phyloP scores from a whole-genome alignment of 1,140 invertebrate genomes.

The Augochlora pura region DNA sequence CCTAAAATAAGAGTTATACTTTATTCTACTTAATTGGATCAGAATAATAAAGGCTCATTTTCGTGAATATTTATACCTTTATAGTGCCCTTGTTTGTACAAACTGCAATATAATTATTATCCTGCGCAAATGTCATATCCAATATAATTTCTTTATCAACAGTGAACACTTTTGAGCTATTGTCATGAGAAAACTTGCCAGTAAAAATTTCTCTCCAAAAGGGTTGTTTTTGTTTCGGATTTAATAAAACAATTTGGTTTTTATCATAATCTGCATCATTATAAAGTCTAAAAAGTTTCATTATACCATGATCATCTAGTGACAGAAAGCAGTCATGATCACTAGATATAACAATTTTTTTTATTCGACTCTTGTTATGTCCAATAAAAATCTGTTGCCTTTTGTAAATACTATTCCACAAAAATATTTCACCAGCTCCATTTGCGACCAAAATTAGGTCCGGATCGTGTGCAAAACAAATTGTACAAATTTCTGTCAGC shows the following conservation, averaged over 20 bases:
- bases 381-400: constrained; percentile 67
- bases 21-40: constrained; percentile 2
- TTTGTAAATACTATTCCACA: constrained; percentile 69
- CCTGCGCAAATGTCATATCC: constrained; percentile 69
- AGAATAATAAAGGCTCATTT: neutral
- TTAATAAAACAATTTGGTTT: constrained; percentile 35
- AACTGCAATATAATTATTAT: constrained; percentile 68
- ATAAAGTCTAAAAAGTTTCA: constrained; percentile 72
- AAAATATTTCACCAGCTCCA: constrained; percentile 64
- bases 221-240: constrained; percentile 72
- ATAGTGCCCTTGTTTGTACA: constrained; percentile 70
- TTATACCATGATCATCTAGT: constrained; percentile 68
- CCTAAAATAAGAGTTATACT: constrained; percentile 54
- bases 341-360: constrained; percentile 71
- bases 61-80: constrained; percentile 54
- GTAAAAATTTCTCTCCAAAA: constrained; percentile 68
- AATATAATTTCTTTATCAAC: constrained; percentile 65
- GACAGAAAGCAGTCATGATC: constrained; percentile 71
- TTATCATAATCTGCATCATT: constrained; percentile 57
- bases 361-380: constrained; percentile 63
- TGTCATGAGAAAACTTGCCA: constrained; percentile 56
- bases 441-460: constrained; percentile 72
- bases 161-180: constrained; percentile 67
- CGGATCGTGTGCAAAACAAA: constrained; percentile 71
- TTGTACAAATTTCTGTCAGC: constrained; percentile 57